A percentile compares a stretch with the other conserved stretches of the same genome.
Evolutionary conservation across 2,113 vertebrate species (phyloP).

Genomic region (Eonycteris spelaea): DNA sequence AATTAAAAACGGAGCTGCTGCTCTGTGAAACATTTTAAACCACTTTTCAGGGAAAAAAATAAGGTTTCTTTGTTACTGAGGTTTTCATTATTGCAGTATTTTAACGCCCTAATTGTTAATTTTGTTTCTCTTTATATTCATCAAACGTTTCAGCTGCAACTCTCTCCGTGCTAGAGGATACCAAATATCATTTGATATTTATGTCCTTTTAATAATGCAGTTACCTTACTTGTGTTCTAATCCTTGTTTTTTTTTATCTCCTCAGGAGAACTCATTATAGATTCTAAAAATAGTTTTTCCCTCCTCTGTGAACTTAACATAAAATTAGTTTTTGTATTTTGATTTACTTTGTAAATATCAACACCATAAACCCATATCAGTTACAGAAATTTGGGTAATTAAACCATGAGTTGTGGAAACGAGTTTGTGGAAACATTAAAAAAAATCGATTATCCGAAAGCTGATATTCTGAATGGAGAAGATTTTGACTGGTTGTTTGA

Average conservation of each 20-base stretch:
- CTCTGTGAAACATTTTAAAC: not conserved
- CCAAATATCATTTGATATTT: not conserved
- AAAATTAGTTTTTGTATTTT: constrained; percentile 47
- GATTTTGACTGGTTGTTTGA: constrained; percentile 98
- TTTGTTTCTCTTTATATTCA: not conserved
- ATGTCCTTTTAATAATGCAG: not conserved
- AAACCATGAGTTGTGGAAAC: constrained; percentile 86
- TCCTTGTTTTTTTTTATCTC: constrained; percentile 33
- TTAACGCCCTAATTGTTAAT: not conserved
- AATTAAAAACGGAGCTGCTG: not conserved
- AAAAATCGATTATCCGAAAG: constrained; percentile 87
- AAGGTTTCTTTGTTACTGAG: not conserved
- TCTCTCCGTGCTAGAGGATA: not conserved
- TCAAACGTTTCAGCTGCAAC: not conserved
- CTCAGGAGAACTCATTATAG: constrained; percentile 54
- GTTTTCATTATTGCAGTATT: not conserved
- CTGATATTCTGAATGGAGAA: constrained; percentile 85
- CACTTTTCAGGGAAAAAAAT: not conserved
- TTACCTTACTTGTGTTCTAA: constrained; percentile 52
- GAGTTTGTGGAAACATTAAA: constrained; percentile 91
- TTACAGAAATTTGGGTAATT: not conserved
- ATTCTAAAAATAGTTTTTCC: not conserved
- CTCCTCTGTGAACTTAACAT: constrained; percentile 14
- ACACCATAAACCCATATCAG: not conserved
- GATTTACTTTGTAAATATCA: constrained; percentile 54